Percentiles rank a stretch among this genome's conserved stretches.
Evolutionary conservation across 2,797 vertebrate genomes (phyloP).

Genomic region (Lepus oiostolus): DNA sequence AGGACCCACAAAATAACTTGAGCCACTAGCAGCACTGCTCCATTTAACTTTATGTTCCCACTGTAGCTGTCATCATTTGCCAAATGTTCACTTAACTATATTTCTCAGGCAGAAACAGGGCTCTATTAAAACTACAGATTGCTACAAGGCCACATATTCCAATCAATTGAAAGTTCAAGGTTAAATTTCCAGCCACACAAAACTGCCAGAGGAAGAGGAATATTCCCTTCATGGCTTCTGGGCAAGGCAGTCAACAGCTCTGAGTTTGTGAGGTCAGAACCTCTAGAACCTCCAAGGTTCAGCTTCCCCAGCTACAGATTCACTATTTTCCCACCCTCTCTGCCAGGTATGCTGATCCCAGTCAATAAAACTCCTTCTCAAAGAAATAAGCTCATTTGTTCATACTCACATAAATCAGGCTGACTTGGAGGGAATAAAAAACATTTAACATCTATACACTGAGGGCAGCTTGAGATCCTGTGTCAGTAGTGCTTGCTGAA

Average conservation of each 20-base stretch:
- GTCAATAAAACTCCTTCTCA: not conserved
- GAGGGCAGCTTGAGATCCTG: not conserved
- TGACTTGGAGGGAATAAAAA: not conserved
- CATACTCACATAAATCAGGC: not conserved
- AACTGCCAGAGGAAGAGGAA: not conserved
- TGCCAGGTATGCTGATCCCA: not conserved
- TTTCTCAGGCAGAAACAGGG: not conserved
- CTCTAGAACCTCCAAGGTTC: constrained; percentile 20
- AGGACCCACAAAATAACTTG: not conserved
- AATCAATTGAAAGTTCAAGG: not conserved
- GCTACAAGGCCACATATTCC: not conserved
- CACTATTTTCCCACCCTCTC: not conserved
- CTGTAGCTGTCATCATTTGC: not conserved
- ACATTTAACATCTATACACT: not conserved
- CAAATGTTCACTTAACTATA: not conserved
- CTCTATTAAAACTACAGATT: not conserved
- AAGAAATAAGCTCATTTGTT: constrained; percentile 36
- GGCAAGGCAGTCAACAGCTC: not conserved
- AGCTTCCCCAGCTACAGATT: not conserved
- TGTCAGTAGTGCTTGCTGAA: not conserved
- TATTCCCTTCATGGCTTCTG: not conserved
- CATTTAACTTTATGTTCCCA: not conserved
- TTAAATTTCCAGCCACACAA: constrained; percentile 58
- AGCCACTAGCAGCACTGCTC: not conserved
- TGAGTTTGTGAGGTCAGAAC: not conserved